A percentile compares a stretch with the other conserved stretches of the same genome.
These are phyloP conservation scores for Drosophila mayri DNA, from an alignment of 1,140 invertebrate genomes.

Conservation along the genomic window DNA sequence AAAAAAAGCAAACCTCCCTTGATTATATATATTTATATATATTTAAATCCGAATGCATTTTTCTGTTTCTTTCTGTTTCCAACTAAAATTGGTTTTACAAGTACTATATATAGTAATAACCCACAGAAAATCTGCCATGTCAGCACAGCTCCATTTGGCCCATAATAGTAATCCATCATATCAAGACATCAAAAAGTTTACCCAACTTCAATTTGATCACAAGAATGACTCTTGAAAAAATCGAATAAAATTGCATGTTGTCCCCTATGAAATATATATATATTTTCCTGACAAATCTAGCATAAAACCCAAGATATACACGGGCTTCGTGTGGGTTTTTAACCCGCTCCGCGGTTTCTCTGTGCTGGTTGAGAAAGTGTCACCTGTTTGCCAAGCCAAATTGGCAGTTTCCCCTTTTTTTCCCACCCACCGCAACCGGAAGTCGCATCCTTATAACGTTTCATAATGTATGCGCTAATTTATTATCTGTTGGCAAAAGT, in stretches of 20 bases:
- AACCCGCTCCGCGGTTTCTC: conserved; percentile 48
- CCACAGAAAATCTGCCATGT: conserved; percentile 31
- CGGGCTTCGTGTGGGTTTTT: conserved; percentile 31
- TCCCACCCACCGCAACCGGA: conserved; percentile 47
- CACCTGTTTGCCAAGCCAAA: conserved; percentile 64
- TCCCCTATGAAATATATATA: no score
- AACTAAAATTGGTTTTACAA: neutral
- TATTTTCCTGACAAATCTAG: conserved; percentile 6
- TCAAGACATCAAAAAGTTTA: conserved; percentile 62
- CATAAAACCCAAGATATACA: conserved; percentile 30
- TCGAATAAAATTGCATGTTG: conserved; percentile 32
- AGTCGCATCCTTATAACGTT: conserved; percentile 74
- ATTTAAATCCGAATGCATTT: no score
- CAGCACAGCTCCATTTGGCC: conserved; percentile 37
- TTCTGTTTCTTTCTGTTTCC: no score
- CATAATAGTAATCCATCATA: conserved; percentile 28
- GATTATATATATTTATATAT: no score
- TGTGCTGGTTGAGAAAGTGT: conserved; percentile 69
- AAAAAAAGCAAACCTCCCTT: no score
- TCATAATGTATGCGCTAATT: conserved; percentile 82
- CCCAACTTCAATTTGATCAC: conserved; percentile 22
- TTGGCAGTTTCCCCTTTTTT: conserved; percentile 55
- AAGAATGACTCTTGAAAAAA: conserved; percentile 61
- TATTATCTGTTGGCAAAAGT: conserved; percentile 82
- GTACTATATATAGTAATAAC: neutral